A percentile compares a stretch with the other conserved stretches of the same genome.
These are phyloP conservation scores for Cremastinae sp. DNA, from an alignment of 2,888 invertebrate species.

Conservation along the genomic window DNA sequence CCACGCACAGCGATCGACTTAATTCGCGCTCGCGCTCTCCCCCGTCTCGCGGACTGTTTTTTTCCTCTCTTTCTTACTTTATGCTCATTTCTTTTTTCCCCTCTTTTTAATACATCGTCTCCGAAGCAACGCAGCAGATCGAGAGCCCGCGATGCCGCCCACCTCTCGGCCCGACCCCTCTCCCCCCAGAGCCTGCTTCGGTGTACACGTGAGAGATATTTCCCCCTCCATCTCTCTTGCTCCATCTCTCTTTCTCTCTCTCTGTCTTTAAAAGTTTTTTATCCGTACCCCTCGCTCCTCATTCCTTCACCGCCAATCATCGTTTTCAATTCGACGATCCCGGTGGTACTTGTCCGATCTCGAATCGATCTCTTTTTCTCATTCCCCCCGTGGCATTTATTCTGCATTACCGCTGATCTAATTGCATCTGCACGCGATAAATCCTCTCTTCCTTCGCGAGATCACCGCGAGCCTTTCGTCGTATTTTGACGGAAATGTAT, in stretches of 20 bases:
- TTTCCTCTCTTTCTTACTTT: slow-evolving; percentile 54
- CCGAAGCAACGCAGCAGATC: slow-evolving; percentile 19
- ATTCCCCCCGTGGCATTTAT: not conserved
- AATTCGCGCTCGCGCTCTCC: slow-evolving; percentile 77
- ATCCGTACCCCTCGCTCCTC: not conserved
- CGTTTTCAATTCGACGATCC: slow-evolving; percentile 75
- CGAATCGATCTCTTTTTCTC: slow-evolving; percentile 43
- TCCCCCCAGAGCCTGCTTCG: slow-evolving; percentile 42
- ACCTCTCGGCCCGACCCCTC: slow-evolving; percentile 31
- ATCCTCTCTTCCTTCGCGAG: too few relatives aligned
- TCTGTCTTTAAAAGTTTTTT: not conserved
- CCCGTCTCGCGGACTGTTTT: slow-evolving; percentile 65
- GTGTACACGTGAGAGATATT: slow-evolving; percentile 52
- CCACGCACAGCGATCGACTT: slow-evolving; percentile 80
- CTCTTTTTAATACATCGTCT: slow-evolving; percentile 41
- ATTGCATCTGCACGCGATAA: slow-evolving; percentile 51
- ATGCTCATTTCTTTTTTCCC: slow-evolving; percentile 19
- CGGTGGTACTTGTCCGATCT: slow-evolving; percentile 5
- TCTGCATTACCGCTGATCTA: not conserved
- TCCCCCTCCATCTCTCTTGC: slow-evolving; percentile 66
- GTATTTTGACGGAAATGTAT: too few relatives aligned
- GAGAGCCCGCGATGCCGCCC: slow-evolving; percentile 51
- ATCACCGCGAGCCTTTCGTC: too few relatives aligned
- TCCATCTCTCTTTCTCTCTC: slow-evolving; percentile 30
- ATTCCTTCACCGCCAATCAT: slow-evolving; percentile 76